Evolutionary conservation across 2,797 vertebrate species (phyloP).

Genomic region (Hapalemur alaotrensis): DNA sequence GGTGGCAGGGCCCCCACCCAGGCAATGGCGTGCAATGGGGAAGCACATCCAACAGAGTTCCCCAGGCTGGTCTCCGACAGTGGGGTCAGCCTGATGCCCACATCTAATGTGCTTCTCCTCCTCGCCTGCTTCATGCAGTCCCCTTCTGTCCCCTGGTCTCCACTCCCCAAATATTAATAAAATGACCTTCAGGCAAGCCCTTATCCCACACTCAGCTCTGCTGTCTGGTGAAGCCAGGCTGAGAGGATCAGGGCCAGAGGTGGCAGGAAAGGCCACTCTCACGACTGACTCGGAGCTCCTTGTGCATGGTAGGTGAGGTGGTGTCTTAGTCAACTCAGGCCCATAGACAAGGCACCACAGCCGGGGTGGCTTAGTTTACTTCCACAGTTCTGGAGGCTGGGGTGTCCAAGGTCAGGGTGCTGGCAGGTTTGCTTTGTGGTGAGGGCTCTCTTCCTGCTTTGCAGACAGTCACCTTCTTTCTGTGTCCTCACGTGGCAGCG

Average conservation of each 20-base stretch:
- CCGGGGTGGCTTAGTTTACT: background rate
- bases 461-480: no score
- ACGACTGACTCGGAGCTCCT: background rate
- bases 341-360: no score
- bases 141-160: background rate
- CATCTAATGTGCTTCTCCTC: background rate
- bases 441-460: background rate
- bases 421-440: no score
- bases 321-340: background rate
- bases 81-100: background rate
- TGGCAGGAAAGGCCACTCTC: no score
- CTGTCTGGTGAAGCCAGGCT: background rate
- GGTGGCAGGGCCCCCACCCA: background rate
- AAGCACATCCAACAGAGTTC: background rate
- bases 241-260: background rate
- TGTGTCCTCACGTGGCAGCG: background rate
- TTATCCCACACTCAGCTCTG: background rate
- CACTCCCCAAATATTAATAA: background rate
- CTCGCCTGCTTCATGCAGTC: background rate
- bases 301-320: rapidly evolving
- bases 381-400: background rate
- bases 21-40: background rate
- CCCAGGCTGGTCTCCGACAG: background rate
- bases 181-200: background rate
- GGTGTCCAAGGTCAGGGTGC: background rate